These are phyloP conservation scores for Callocephalon fimbriatum DNA, from an alignment of 2,113 vertebrate species.

Conservation along the genomic window DNA sequence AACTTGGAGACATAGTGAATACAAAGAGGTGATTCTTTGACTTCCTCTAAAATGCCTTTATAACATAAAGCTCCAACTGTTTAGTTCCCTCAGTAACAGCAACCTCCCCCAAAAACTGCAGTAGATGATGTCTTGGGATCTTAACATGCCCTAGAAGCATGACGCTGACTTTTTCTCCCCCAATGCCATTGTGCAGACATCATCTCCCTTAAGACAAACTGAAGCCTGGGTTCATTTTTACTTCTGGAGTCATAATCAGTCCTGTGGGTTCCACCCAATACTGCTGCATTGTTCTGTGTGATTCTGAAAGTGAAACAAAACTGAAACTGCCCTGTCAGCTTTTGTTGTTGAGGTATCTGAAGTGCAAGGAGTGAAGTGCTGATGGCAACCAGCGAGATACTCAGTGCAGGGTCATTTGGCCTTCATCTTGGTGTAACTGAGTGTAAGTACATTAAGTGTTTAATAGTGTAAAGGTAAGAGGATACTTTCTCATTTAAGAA, in stretches of 20 bases:
- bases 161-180: neutral
- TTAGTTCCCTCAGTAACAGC: neutral
- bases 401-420: neutral
- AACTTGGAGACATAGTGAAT: neutral
- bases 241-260: neutral
- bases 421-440: neutral
- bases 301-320: conserved; percentile 46
- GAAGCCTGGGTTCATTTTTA: neutral
- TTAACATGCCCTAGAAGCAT: neutral
- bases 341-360: neutral
- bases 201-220: neutral
- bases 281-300: neutral
- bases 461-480: neutral
- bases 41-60: neutral
- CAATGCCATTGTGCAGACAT: neutral
- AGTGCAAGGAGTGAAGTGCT: neutral
- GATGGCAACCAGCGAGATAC: fast-evolving
- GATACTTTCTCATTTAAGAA: neutral
- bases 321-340: neutral
- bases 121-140: fast-evolving
- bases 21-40: neutral
- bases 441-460: neutral
- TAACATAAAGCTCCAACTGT: neutral
- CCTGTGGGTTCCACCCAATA: neutral
- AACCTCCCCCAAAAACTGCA: neutral